Evolutionary conservation across 2,888 invertebrate genomes (phyloP).

Genomic region (Diaprepes abbreviatus): DNA sequence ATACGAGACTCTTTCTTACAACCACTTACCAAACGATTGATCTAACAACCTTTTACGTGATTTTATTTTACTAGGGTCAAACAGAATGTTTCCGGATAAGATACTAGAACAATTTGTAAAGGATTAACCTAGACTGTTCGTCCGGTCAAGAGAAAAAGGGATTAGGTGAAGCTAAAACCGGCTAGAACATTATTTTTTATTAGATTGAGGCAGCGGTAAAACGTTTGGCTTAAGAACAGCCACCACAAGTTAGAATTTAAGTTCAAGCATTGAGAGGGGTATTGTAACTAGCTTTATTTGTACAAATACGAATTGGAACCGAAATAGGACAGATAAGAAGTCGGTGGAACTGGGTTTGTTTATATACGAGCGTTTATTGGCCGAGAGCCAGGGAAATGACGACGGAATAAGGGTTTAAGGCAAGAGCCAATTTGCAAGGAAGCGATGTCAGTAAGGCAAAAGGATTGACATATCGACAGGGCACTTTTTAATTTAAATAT

Average conservation of each 20-base stretch:
- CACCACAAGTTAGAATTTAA: constrained; percentile 33
- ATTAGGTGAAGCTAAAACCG: constrained; percentile 30
- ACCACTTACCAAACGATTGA: too few relatives aligned
- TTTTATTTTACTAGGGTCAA: not conserved
- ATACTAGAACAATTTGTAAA: constrained; percentile 28
- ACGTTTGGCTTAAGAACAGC: constrained; percentile 6
- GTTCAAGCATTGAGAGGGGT: not conserved
- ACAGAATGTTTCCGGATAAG: not conserved
- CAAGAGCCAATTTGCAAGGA: not conserved
- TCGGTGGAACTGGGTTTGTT: too few relatives aligned
- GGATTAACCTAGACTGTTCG: constrained; percentile 23
- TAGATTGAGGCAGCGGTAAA: constrained; percentile 32
- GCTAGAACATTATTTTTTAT: constrained; percentile 43
- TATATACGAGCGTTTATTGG: not conserved
- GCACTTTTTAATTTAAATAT: too few relatives aligned
- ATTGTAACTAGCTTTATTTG: not conserved
- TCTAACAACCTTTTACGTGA: not conserved
- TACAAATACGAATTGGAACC: not conserved
- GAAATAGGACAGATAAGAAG: not conserved
- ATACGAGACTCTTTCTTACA: too few relatives aligned
- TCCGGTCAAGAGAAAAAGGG: constrained; percentile 32
- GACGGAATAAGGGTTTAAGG: not conserved
- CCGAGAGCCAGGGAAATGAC: not conserved
- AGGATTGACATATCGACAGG: too few relatives aligned
- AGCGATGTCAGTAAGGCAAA: not conserved